phyloP scores from a whole-genome alignment of 2,888 invertebrate species.

The Hofmannophila pseudospretella region DNA sequence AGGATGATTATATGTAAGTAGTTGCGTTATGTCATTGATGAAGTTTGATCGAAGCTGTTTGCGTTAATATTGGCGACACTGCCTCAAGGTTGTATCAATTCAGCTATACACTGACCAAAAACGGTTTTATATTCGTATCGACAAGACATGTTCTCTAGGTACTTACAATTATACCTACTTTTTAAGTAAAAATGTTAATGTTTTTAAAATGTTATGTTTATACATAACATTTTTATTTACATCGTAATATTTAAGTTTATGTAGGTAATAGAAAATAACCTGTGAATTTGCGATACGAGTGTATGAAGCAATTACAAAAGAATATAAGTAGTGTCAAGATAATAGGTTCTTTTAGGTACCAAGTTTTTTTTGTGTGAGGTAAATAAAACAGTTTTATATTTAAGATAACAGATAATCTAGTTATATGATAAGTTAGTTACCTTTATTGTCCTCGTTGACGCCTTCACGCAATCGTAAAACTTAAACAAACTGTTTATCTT shows the following conservation, averaged over 20 bases:
- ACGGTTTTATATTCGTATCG: too few relatives aligned
- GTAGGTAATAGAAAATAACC: too few relatives aligned
- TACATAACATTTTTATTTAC: too few relatives aligned
- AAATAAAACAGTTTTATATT: neutral
- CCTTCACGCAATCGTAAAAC: slow-evolving; percentile 13
- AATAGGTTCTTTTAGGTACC: neutral
- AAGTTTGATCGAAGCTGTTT: slow-evolving; percentile 36
- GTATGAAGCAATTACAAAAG: too few relatives aligned
- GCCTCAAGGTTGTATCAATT: slow-evolving; percentile 50
- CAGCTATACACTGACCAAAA: slow-evolving; percentile 14
- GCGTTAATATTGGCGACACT: slow-evolving; percentile 55
- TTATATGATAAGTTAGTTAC: slow-evolving; percentile 13
- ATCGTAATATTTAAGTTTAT: too few relatives aligned
- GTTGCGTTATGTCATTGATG: slow-evolving; percentile 42
- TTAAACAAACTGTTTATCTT: slow-evolving; percentile 10
- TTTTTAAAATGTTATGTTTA: too few relatives aligned
- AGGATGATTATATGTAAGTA: slow-evolving; percentile 4
- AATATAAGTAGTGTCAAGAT: neutral
- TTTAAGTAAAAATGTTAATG: too few relatives aligned
- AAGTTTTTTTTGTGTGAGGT: neutral
- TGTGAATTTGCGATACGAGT: too few relatives aligned
- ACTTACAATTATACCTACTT: too few relatives aligned
- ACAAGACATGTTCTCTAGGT: too few relatives aligned
- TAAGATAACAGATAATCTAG: slow-evolving; percentile 4
- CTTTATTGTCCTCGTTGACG: slow-evolving; percentile 13